Conservation (phyloP, 2,888 invertebrate genomes). For the Ichneumoninae sp. region DNA sequence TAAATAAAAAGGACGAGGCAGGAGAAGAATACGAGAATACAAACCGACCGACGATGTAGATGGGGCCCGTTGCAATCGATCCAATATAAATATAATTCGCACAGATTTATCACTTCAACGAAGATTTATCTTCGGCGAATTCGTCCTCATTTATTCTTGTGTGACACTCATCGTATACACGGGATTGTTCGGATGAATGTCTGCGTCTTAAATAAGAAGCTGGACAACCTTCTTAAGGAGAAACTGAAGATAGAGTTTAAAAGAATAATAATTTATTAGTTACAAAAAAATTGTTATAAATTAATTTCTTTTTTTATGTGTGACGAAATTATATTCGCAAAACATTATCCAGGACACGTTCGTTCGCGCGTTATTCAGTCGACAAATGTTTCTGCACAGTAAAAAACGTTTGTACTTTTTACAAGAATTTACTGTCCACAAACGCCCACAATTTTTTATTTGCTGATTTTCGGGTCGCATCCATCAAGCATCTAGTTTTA, state of each 20-base stretch:
- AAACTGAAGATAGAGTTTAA: neutral
- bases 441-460: too few relatives aligned
- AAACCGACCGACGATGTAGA: neutral
- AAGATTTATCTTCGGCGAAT: neutral
- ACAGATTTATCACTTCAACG: neutral
- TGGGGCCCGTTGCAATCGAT: neutral
- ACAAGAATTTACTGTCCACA: too few relatives aligned
- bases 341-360: too few relatives aligned
- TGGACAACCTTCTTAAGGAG: neutral
- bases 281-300: neutral
- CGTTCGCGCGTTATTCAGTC: too few relatives aligned
- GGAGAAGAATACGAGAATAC: conserved; percentile 8
- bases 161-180: neutral
- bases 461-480: too few relatives aligned
- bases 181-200: neutral
- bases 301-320: neutral
- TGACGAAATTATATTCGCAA: too few relatives aligned
- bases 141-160: neutral
- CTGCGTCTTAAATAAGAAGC: neutral
- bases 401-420: too few relatives aligned
- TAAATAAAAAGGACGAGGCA: neutral
- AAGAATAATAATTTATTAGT: neutral
- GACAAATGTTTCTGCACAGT: too few relatives aligned
- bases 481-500: too few relatives aligned
- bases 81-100: conserved; percentile 1